phyloP scores from a whole-genome alignment of 2,797 vertebrate genomes.

The Semotilus atromaculatus region DNA sequence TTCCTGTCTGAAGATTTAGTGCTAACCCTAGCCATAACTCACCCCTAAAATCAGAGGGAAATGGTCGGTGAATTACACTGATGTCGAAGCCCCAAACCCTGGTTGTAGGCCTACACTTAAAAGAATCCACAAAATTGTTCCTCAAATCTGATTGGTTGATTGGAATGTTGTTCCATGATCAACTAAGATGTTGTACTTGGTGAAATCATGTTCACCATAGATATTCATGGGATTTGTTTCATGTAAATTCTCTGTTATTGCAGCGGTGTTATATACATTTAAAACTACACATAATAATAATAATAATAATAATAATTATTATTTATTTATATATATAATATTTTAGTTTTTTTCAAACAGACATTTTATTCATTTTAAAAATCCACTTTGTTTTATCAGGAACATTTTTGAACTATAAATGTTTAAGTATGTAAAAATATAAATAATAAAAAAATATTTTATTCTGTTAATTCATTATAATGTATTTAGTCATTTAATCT shows the following conservation, averaged over 20 bases:
- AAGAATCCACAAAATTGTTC: background rate
- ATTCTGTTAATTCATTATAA: no score
- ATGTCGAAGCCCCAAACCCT: background rate
- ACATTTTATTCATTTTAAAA: background rate
- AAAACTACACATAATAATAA: no score
- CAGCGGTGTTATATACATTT: no score
- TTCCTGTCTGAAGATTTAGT: background rate
- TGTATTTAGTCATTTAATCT: background rate
- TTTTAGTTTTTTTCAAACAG: no score
- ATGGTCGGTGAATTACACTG: background rate
- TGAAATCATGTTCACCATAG: no score
- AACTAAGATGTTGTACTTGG: no score
- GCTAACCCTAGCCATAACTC: background rate
- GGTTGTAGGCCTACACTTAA: background rate
- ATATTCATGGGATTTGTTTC: no score
- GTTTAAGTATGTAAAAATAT: no score
- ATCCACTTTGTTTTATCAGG: background rate
- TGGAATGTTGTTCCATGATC: no score
- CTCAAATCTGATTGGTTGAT: background rate
- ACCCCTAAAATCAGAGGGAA: background rate
- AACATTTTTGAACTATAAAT: background rate
- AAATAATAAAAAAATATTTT: no score
- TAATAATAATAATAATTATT: no score
- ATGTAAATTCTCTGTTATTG: background rate
- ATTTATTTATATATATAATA: no score